Percentiles rank a stretch among this genome's conserved stretches.
Evolutionary conservation across 2,113 vertebrate species (phyloP).

Genomic region (Pseudonaja textilis): DNA sequence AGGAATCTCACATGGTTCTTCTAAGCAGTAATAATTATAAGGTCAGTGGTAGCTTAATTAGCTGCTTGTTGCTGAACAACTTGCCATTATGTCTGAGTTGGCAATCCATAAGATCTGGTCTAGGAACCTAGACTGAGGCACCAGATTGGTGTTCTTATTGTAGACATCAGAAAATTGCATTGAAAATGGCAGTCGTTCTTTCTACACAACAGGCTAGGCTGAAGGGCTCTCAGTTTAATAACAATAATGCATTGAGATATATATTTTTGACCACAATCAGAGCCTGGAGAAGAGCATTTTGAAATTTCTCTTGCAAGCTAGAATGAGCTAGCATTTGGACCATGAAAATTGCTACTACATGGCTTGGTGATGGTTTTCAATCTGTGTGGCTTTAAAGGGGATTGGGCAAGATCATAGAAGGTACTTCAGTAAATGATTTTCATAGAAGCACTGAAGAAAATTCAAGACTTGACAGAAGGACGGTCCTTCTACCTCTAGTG

Average conservation of each 20-base stretch:
- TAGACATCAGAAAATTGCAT: neutral
- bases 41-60: slow-evolving; percentile 6
- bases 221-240: neutral
- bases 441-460: neutral
- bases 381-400: neutral
- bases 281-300: neutral
- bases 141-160: neutral
- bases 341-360: neutral
- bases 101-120: neutral
- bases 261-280: neutral
- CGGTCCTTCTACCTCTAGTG: neutral
- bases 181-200: neutral
- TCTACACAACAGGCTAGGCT: neutral
- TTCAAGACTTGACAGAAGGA: neutral
- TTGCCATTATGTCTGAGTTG: neutral
- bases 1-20: neutral
- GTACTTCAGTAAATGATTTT: neutral
- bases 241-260: neutral
- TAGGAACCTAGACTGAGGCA: neutral
- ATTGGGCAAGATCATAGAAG: neutral
- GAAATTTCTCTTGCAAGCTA: neutral
- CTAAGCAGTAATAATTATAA: neutral
- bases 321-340: neutral
- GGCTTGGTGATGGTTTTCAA: neutral
- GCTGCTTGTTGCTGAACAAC: neutral